A percentile compares a stretch with the other conserved stretches of the same genome.
These are phyloP conservation scores for Chloropsis cyanopogon DNA, from an alignment of 2,113 vertebrate genomes.

Conservation along the genomic window DNA sequence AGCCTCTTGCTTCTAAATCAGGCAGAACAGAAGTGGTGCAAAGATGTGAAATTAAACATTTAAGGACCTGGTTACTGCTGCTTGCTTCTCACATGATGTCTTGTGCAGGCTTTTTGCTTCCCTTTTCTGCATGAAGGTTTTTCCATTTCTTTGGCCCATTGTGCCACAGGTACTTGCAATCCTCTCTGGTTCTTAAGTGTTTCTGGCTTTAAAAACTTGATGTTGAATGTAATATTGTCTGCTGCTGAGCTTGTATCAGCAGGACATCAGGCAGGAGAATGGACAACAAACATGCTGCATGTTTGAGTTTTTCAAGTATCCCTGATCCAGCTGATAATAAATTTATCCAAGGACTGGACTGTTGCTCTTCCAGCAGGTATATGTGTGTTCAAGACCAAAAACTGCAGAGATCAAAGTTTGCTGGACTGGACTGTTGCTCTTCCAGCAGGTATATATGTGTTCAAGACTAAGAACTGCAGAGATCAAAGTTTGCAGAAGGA, in stretches of 20 bases:
- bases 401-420: background rate
- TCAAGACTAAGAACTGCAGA: background rate
- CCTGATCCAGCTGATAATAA: background rate
- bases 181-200: background rate
- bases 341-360: background rate
- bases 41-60: background rate
- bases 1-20: background rate
- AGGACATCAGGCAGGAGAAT: background rate
- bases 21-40: background rate
- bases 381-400: background rate
- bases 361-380: background rate
- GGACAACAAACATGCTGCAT: background rate
- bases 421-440: background rate
- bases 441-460: background rate
- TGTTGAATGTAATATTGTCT: background rate
- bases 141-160: background rate
- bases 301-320: background rate
- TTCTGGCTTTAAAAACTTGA: background rate
- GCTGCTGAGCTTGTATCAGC: background rate
- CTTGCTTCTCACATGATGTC: background rate
- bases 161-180: background rate
- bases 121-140: background rate
- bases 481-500: background rate
- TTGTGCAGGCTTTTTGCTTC: background rate
- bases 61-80: background rate